A percentile compares a stretch with the other conserved stretches of the same genome.
Evolutionary conservation across 2,113 vertebrate genomes (phyloP).

Genomic region (Hemichromis elongatus): DNA sequence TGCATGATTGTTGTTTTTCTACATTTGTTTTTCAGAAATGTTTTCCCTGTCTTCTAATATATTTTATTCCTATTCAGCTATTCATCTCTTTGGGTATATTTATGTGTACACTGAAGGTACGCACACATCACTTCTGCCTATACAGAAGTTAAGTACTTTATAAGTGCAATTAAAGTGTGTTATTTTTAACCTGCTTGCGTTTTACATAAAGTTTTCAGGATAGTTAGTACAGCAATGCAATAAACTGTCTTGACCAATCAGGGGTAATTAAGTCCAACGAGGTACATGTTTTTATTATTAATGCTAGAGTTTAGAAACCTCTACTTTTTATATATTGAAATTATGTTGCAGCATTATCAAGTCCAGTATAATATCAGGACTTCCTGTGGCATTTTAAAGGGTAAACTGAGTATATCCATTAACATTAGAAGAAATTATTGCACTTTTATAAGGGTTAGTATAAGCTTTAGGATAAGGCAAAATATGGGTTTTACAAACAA

Average conservation of each 20-base stretch:
- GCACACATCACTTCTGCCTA: fast-evolving
- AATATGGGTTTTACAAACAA: background rate
- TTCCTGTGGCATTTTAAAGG: background rate
- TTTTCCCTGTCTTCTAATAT: background rate
- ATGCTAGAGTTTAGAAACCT: background rate
- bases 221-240: background rate
- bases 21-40: background rate
- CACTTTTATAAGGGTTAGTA: background rate
- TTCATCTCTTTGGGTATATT: background rate
- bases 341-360: background rate
- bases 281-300: background rate
- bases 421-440: background rate
- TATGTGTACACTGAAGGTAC: background rate
- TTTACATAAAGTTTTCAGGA: background rate
- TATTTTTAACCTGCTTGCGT: background rate
- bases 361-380: background rate
- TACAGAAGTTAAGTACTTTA: background rate
- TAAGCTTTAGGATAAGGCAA: background rate
- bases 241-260: background rate
- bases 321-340: background rate
- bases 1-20: background rate
- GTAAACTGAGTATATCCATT: background rate
- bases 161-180: background rate
- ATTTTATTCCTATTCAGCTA: constrained; percentile 2
- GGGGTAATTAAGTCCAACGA: background rate